Conservation (phyloP, 2,888 invertebrate genomes). For the Dilophus febrilis region DNA sequence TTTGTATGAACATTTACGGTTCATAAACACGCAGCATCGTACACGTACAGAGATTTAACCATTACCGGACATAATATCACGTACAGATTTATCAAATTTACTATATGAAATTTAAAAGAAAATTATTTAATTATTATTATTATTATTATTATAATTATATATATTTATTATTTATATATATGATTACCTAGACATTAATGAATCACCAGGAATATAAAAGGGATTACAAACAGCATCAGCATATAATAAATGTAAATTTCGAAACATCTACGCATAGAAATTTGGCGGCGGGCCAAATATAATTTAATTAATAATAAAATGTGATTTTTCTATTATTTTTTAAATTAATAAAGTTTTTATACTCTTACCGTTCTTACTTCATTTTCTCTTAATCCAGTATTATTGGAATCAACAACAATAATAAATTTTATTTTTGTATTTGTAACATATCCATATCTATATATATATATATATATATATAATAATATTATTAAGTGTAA, state of each 20-base stretch:
- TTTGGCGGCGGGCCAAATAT: too few species aligned
- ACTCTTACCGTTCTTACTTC: conserved; percentile 70
- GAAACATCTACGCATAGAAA: conserved; percentile 45
- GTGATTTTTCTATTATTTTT: too few species aligned
- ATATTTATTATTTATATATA: not conserved
- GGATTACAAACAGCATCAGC: conserved; percentile 93
- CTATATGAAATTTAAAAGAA: conserved; percentile 32
- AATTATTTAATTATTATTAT: not conserved
- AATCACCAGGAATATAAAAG: conserved; percentile 86
- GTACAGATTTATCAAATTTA: conserved; percentile 48
- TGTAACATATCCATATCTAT: conserved; percentile 87
- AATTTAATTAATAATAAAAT: too few species aligned
- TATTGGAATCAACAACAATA: conserved; percentile 79
- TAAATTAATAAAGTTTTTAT: conserved; percentile 1
- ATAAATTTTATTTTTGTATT: conserved; percentile 92
- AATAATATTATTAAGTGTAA: too few species aligned
- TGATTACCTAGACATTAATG: conserved; percentile 64
- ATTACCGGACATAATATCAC: conserved; percentile 34
- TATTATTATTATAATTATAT: not conserved
- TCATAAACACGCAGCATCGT: too few species aligned
- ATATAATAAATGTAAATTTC: conserved; percentile 80
- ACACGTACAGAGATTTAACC: too few species aligned
- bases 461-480: too few species aligned
- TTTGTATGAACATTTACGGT: too few species aligned
- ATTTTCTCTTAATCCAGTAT: conserved; percentile 75